Conservation (phyloP, 2,888 invertebrate genomes). For the Pollenia amentaria region DNA sequence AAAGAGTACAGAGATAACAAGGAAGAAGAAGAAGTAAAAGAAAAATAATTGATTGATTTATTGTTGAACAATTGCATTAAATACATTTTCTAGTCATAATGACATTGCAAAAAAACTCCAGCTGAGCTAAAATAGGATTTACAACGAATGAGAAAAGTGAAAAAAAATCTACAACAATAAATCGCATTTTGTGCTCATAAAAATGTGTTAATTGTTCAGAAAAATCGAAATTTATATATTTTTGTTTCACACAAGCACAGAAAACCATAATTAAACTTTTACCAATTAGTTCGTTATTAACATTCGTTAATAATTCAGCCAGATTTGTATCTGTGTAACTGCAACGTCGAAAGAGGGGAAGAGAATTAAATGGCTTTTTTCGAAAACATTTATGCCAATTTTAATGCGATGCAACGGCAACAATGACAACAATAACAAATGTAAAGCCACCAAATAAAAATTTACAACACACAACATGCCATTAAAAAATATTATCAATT, state of each 20-base stretch:
- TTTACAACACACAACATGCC: conserved; percentile 29
- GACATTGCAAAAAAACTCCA: no score
- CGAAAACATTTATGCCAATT: conserved; percentile 13
- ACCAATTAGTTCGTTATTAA: conserved; percentile 45
- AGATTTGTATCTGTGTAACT: conserved; percentile 6
- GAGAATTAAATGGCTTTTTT: not conserved
- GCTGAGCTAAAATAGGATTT: no score
- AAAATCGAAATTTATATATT: not conserved
- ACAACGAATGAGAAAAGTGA: not conserved
- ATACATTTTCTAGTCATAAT: no score
- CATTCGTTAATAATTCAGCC: conserved; percentile 36
- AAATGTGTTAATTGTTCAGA: conserved; percentile 39
- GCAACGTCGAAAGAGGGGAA: no score
- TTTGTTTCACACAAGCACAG: not conserved
- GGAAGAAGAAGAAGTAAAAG: no score
- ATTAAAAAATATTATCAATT: conserved; percentile 57
- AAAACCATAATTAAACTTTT: conserved; percentile 37
- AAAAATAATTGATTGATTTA: no score
- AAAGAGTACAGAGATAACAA: no score
- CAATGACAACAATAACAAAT: conserved; percentile 2
- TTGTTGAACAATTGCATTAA: no score
- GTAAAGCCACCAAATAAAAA: not conserved
- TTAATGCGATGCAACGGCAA: conserved; percentile 5
- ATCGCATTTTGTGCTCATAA: conserved; percentile 5
- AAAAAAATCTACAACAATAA: not conserved